Percentiles rank a stretch among this genome's conserved stretches.
Conservation (phyloP, 2,113 vertebrate genomes). For the Pelobates fuscus region DNA sequence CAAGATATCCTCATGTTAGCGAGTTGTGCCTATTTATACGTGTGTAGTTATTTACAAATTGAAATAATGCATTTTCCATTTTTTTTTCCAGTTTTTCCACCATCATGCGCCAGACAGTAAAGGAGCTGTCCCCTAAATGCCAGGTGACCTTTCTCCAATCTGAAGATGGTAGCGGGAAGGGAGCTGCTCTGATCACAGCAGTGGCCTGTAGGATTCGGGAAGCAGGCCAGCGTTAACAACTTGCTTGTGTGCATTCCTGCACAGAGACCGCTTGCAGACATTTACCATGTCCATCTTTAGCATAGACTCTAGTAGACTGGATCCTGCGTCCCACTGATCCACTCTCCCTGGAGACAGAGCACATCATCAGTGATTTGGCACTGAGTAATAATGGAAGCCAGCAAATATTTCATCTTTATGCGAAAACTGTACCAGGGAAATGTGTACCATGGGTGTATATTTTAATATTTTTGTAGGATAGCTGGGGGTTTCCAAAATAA, state of each 20-base stretch:
- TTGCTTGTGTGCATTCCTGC: slow-evolving; percentile 16
- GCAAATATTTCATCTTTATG: background rate
- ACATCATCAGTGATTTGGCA: background rate
- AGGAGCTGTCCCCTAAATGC: slow-evolving; percentile 83
- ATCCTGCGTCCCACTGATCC: background rate
- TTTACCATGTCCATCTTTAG: background rate
- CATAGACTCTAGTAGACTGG: background rate
- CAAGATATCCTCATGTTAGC: no score
- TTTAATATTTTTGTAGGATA: slow-evolving; percentile 20
- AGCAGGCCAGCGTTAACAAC: slow-evolving; percentile 68
- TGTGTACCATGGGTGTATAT: slow-evolving; percentile 18
- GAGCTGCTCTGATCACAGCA: slow-evolving; percentile 91
- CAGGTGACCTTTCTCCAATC: slow-evolving; percentile 89
- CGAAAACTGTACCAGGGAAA: background rate
- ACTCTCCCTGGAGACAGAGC: background rate
- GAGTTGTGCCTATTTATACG: no score
- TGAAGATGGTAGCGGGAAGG: slow-evolving; percentile 94
- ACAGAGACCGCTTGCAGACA: background rate
- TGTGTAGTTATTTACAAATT: no score
- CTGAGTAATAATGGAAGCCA: background rate
- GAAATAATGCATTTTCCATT: no score
- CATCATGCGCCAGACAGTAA: slow-evolving; percentile 83
- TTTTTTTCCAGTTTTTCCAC: slow-evolving; percentile 79
- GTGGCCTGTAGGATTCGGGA: slow-evolving; percentile 88
- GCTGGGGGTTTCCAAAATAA: background rate